These are phyloP conservation scores for Neoascia interrupta DNA, from an alignment of 2,888 invertebrate species.

Conservation along the genomic window DNA sequence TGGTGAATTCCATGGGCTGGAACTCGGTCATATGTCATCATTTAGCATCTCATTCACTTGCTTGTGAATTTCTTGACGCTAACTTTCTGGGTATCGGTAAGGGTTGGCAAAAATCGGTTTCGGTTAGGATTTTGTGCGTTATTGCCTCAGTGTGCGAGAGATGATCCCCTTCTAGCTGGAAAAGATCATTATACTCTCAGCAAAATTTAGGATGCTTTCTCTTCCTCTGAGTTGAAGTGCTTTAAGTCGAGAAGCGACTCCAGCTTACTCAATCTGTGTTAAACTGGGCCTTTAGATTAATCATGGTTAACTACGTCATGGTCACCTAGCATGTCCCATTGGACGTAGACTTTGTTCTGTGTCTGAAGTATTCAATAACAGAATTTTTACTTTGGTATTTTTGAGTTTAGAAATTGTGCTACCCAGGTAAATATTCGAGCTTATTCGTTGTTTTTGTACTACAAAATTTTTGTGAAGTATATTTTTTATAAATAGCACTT, in stretches of 20 bases:
- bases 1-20: neutral
- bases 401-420: too few species aligned
- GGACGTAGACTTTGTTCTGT: neutral
- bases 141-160: too few species aligned
- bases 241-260: too few species aligned
- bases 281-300: neutral
- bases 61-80: neutral
- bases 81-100: neutral
- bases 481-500: neutral
- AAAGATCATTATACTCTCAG: too few species aligned
- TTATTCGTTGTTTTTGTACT: too few species aligned
- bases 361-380: neutral
- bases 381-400: neutral
- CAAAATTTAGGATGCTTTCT: neutral
- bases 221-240: neutral
- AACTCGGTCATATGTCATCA: too few species aligned
- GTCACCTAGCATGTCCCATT: too few species aligned
- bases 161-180: too few species aligned
- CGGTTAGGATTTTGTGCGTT: constrained; percentile 1
- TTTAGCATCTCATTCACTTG: too few species aligned
- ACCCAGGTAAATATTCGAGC: too few species aligned
- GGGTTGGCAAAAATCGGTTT: neutral
- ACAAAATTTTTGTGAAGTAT: neutral
- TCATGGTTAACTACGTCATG: too few species aligned
- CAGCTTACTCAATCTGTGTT: neutral